These are phyloP conservation scores for Onchidella celtica DNA, from an alignment of 2,888 invertebrate genomes.

Conservation along the genomic window DNA sequence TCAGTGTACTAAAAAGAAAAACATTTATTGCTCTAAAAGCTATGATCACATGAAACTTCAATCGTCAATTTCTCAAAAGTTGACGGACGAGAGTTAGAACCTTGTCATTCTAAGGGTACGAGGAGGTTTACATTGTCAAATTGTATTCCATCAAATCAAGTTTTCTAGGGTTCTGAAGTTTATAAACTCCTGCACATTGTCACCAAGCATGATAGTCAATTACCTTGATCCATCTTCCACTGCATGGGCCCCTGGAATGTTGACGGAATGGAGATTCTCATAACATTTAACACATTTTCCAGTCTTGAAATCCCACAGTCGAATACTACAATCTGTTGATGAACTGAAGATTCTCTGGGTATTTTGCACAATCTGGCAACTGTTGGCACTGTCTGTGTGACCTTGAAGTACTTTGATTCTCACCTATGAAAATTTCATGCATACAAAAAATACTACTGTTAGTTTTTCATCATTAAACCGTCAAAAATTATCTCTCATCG, in stretches of 20 bases:
- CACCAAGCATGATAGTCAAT: not conserved
- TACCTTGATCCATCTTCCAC: conserved; percentile 49
- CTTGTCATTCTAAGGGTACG: no score
- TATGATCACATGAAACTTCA: no score
- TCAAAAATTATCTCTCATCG: no score
- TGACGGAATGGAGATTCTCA: conserved; percentile 62
- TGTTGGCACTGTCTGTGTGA: conserved; percentile 74
- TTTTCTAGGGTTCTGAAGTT: no score
- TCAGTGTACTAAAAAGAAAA: no score
- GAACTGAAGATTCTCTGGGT: conserved; percentile 72
- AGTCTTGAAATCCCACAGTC: conserved; percentile 71
- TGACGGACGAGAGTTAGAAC: no score
- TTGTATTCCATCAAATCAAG: no score
- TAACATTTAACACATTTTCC: conserved; percentile 67
- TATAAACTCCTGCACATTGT: not conserved
- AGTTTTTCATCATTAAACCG: no score
- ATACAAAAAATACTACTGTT: not conserved
- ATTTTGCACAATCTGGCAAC: conserved; percentile 71
- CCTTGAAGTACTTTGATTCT: conserved; percentile 75
- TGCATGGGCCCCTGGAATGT: conserved; percentile 44
- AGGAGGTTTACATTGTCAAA: no score
- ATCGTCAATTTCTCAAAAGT: no score
- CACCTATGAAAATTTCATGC: conserved; percentile 62
- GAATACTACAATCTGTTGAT: conserved; percentile 73
- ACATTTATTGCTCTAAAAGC: no score